Evolutionary conservation across 2,888 invertebrate species (phyloP).

Genomic region (Pyrrhia umbra): DNA sequence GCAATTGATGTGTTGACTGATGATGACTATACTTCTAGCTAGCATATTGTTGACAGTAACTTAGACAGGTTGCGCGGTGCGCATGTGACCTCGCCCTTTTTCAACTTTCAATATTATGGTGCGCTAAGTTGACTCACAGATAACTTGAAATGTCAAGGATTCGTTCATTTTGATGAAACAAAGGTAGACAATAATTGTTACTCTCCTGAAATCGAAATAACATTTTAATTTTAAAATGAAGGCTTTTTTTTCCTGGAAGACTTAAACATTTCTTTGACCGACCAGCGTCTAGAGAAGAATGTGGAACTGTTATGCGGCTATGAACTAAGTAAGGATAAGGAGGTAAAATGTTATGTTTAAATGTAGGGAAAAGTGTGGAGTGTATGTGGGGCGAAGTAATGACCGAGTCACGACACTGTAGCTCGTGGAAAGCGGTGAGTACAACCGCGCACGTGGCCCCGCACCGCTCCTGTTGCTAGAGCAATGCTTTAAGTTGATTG

Average conservation of each 20-base stretch:
- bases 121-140: slow-evolving; percentile 44
- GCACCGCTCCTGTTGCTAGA: slow-evolving; percentile 32
- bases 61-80: slow-evolving; percentile 37
- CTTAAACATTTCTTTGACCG: background rate
- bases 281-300: slow-evolving; percentile 21
- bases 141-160: slow-evolving; percentile 62
- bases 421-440: slow-evolving; percentile 65
- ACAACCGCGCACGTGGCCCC: slow-evolving; percentile 53
- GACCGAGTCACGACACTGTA: slow-evolving; percentile 73
- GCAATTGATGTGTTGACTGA: slow-evolving; percentile 75
- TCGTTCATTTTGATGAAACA: slow-evolving; percentile 47
- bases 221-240: slow-evolving; percentile 1
- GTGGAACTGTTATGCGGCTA: slow-evolving; percentile 17
- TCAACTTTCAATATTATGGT: slow-evolving; percentile 54
- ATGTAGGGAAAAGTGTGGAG: slow-evolving; percentile 69
- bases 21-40: slow-evolving; percentile 66
- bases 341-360: slow-evolving; percentile 63
- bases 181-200: slow-evolving; percentile 39
- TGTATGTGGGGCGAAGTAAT: slow-evolving; percentile 78
- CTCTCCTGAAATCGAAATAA: slow-evolving; percentile 1
- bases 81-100: slow-evolving; percentile 63
- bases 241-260: background rate
- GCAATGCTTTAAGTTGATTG: slow-evolving; percentile 18
- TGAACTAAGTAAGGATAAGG: slow-evolving; percentile 37
- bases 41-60: slow-evolving; percentile 52